phyloP scores from a whole-genome alignment of 2,888 invertebrate species.

The Eustalomyia histrio region DNA sequence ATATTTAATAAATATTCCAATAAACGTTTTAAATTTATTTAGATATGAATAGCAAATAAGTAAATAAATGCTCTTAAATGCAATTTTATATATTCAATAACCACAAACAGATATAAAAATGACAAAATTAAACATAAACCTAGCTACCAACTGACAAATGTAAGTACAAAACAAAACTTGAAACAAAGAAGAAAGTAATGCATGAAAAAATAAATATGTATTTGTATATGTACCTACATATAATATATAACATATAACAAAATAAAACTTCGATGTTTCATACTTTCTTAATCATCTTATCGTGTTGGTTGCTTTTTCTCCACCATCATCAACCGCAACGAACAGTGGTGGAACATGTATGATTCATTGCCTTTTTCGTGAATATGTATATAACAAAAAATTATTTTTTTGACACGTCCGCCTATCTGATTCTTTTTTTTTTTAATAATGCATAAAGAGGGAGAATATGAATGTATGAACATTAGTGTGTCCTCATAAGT shows the following conservation, averaged over 20 bases:
- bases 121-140: constrained; percentile 20
- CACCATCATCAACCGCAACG: constrained; percentile 31
- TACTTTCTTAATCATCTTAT: constrained; percentile 61
- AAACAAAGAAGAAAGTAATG: too few species aligned
- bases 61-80: too few species aligned
- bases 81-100: constrained; percentile 38
- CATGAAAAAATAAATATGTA: too few species aligned
- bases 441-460: constrained; percentile 43
- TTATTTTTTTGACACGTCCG: constrained; percentile 29
- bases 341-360: constrained; percentile 21
- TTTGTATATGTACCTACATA: too few species aligned
- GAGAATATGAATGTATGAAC: constrained; percentile 13
- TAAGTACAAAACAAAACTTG: too few species aligned
- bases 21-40: too few species aligned
- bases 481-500: too few species aligned
- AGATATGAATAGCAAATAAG: too few species aligned
- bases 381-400: constrained; percentile 5
- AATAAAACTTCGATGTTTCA: constrained; percentile 53
- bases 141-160: constrained; percentile 1
- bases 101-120: constrained; percentile 31
- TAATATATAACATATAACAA: too few species aligned
- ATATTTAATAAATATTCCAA: too few species aligned
- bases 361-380: constrained; percentile 57
- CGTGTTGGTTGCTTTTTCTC: constrained; percentile 11
- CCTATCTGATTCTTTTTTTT: constrained; percentile 31